Base-by-base conservation (phyloP, 2,888 invertebrate genomes). In the Choristoneura rosaceana region DNA sequence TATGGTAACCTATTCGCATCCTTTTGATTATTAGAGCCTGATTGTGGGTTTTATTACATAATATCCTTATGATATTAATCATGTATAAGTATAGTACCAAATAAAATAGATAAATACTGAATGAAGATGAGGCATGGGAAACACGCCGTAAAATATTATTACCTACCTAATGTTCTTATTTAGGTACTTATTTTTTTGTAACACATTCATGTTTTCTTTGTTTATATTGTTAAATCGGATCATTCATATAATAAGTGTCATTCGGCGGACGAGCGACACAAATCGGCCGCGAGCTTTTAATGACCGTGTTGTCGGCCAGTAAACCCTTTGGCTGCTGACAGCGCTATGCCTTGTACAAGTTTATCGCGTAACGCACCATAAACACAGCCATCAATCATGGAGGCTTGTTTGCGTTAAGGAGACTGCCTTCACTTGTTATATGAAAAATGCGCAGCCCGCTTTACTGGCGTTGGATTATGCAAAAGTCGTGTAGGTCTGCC, bases 381-480 rank as follows among this genome's bases (percentile, higher is more conserved):
- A 73, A 73, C 73, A 73, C 47, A 45, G 64, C 69, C 73, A 73
- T 73, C 73, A 73, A 73, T 73, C 73, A 73, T 64, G 58, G 43
- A 55, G 55, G 71, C 71, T 64, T 73, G 64, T 69, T 69, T 63
- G 64, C 68, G 34, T 52, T 67, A 67, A 71, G 67, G 63, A 63
- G 58, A 50, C 63, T 67, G 61, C 69, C 59, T 69, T 73, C 68
- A 69, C 69, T 73, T 69, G 64, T 69, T 68, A 73, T 64, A 59
- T 67, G 71, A 71, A 73, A 69, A 73, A 73, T 64, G 60, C 64
- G 68, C 55, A 45, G 45, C 67, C 62, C 15, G 55, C 66, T 62
- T 67, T 71, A 71, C 41, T 58, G 58, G n/a, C 63, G 58, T 15
- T 52, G 69, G 64, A 73, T 73, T 73, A 73, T 73, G 69, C 73